These are phyloP conservation scores for Gallinago nigripennis DNA, from an alignment of 2,797 vertebrate species.

Conservation along the genomic window DNA sequence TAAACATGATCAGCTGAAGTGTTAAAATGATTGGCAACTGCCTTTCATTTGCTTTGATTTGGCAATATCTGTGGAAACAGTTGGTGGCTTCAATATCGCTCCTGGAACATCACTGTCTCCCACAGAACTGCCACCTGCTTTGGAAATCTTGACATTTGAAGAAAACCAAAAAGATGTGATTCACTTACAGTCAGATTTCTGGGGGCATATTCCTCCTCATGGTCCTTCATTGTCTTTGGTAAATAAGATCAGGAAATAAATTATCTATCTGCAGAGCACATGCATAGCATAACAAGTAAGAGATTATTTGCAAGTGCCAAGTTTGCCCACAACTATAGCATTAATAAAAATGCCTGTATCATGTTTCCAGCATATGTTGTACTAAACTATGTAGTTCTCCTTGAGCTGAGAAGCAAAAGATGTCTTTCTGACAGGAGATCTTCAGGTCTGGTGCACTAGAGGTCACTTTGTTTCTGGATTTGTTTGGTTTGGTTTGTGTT, in stretches of 20 bases:
- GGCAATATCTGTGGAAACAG: neutral
- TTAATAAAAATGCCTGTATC: neutral
- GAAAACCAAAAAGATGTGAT: neutral
- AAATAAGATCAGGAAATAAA: neutral
- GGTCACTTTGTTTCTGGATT: neutral
- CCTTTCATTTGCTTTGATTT: neutral
- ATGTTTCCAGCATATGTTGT: neutral
- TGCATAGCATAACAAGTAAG: neutral
- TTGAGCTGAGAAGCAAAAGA: neutral
- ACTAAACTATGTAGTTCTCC: neutral
- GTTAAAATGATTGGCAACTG: neutral
- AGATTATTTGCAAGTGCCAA: neutral
- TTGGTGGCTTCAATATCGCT: neutral
- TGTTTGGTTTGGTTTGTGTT: neutral
- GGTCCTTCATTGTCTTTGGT: neutral
- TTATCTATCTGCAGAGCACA: neutral
- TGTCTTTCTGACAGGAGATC: neutral
- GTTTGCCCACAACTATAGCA: neutral
- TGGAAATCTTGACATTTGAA: conserved; percentile 22
- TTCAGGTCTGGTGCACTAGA: neutral
- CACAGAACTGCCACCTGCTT: neutral
- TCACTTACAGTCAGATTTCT: neutral
- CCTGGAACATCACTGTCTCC: neutral
- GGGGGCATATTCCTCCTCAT: neutral
- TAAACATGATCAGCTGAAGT: neutral